phyloP scores from a whole-genome alignment of 2,113 vertebrate genomes.

The Orthochromis malagaraziensis region DNA sequence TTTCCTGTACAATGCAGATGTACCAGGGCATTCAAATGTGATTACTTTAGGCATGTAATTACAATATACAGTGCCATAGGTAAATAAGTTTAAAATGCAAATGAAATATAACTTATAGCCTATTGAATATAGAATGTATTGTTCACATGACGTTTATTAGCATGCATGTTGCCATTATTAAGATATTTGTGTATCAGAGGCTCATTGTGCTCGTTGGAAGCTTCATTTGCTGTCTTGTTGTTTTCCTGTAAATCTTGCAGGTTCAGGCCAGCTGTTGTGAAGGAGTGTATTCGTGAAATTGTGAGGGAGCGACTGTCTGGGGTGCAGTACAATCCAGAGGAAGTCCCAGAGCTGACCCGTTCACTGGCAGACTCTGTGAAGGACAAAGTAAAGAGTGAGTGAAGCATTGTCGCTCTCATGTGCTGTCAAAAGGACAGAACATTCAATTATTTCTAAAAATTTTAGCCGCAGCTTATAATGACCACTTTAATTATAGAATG shows the following conservation, averaged over 20 bases:
- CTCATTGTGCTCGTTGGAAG: neutral
- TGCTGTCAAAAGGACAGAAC: neutral
- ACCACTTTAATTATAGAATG: accelerated
- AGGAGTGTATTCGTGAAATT: slow-evolving; percentile 78
- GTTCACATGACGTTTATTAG: neutral
- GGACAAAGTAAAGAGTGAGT: slow-evolving; percentile 84
- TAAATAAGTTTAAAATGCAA: neutral
- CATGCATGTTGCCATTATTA: neutral
- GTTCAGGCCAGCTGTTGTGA: slow-evolving; percentile 81
- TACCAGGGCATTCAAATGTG: neutral
- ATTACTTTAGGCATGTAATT: neutral
- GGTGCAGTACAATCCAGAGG: slow-evolving; percentile 76
- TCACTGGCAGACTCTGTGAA: slow-evolving; percentile 81
- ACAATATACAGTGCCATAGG: neutral
- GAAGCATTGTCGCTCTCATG: neutral
- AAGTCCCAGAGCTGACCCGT: slow-evolving; percentile 71
- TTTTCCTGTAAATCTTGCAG: slow-evolving; percentile 44
- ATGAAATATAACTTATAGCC: accelerated
- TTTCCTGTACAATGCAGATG: neutral
- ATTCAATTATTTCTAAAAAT: neutral
- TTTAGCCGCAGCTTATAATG: accelerated
- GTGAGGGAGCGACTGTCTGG: slow-evolving; percentile 79
- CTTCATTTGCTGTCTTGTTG: neutral
- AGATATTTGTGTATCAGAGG: neutral
- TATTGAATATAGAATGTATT: neutral